These are phyloP conservation scores for Oxyteleia sp. DNA, from an alignment of 2,888 invertebrate genomes.

Conservation along the genomic window DNA sequence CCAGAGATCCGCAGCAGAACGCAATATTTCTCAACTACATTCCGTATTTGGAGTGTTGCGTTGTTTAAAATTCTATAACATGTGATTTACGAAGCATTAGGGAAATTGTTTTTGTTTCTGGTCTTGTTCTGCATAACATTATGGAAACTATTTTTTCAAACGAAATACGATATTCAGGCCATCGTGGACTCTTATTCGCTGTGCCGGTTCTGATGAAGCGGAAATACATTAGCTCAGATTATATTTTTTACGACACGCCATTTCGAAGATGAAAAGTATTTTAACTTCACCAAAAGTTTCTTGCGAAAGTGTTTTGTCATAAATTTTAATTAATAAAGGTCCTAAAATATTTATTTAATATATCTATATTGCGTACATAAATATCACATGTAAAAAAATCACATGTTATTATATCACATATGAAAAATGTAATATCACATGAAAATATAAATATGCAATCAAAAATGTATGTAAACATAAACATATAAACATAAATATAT, in stretches of 20 bases:
- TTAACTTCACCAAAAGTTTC: constrained; percentile 15
- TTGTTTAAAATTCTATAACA: constrained; percentile 65
- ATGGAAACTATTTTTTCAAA: constrained; percentile 40
- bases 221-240: constrained; percentile 46
- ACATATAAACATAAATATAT: too few relatives aligned
- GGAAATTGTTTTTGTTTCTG: constrained; percentile 70
- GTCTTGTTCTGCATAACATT: constrained; percentile 63
- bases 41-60: constrained; percentile 39
- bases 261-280: constrained; percentile 19
- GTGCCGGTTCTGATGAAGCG: constrained; percentile 26
- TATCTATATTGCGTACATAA: too few relatives aligned
- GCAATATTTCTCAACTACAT: constrained; percentile 45
- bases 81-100: constrained; percentile 70
- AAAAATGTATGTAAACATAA: too few relatives aligned
- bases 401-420: too few relatives aligned
- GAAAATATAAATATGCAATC: too few relatives aligned
- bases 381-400: too few relatives aligned
- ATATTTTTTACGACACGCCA: constrained; percentile 19
- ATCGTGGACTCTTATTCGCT: constrained; percentile 16
- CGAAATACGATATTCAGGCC: constrained; percentile 46
- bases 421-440: too few relatives aligned
- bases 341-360: too few relatives aligned
- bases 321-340: too few relatives aligned
- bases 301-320: background rate
- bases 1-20: constrained; percentile 29